Evolutionary conservation across 2,888 invertebrate genomes (phyloP).

Genomic region (Herminia tarsipennalis): DNA sequence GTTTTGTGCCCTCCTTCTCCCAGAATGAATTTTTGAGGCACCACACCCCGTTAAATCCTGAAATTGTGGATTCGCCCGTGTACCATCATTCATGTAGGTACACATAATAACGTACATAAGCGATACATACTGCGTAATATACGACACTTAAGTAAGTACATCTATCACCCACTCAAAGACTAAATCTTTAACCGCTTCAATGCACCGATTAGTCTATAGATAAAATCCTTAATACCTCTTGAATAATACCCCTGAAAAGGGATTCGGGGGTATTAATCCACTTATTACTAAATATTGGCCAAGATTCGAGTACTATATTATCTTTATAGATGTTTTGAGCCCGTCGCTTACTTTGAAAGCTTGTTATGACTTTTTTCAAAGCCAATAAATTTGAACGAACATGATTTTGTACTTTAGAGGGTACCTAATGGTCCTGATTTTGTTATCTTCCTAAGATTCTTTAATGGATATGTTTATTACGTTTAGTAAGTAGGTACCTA

Average conservation of each 20-base stretch:
- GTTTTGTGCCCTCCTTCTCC: too few species aligned
- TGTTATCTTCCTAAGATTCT: too few species aligned
- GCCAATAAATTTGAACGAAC: background rate
- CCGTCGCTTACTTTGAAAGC: background rate
- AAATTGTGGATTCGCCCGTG: too few species aligned
- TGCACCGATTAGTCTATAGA: slow-evolving; percentile 16
- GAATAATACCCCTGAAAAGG: background rate
- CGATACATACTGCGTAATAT: too few species aligned
- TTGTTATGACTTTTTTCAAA: background rate
- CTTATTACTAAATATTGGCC: slow-evolving; percentile 16
- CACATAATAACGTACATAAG: too few species aligned
- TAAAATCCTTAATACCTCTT: slow-evolving; percentile 17
- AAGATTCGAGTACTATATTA: too few species aligned
- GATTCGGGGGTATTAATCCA: slow-evolving; percentile 9
- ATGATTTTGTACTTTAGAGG: background rate
- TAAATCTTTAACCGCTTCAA: slow-evolving; percentile 11
- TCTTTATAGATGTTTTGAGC: background rate
- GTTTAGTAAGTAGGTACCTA: too few species aligned
- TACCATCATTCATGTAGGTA: too few species aligned
- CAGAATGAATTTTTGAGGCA: background rate
- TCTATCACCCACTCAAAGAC: background rate
- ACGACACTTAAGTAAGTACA: too few species aligned
- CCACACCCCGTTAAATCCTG: too few species aligned
- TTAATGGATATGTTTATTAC: too few species aligned
- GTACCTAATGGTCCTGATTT: too few species aligned